Conservation (phyloP, 1,140 invertebrate genomes). For the silkworm (Bombyx mori) region DNA sequence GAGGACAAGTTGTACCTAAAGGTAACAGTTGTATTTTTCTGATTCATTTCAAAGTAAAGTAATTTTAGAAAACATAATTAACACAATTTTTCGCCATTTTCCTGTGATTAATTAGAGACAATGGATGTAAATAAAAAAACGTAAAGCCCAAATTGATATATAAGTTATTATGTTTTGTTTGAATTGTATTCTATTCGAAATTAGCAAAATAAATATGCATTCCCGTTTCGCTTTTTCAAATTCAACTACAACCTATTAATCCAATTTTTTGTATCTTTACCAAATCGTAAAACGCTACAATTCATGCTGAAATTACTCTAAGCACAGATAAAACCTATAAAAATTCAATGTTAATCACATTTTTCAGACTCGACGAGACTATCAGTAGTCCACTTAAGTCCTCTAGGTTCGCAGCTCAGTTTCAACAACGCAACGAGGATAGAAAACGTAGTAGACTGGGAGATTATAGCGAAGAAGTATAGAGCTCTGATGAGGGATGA, state of each 20-base stretch:
- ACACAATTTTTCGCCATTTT: too few relatives aligned
- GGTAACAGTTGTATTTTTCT: constrained; percentile 35
- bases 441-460: constrained; percentile 94
- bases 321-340: too few relatives aligned
- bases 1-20: constrained; percentile 84
- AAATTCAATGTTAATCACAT: too few relatives aligned
- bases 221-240: background rate
- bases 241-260: background rate
- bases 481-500: constrained; percentile 81
- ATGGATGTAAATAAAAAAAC: background rate
- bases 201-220: too few relatives aligned
- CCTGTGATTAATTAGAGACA: too few relatives aligned
- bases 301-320: background rate
- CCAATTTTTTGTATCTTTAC: background rate
- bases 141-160: background rate
- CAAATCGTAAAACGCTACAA: background rate
- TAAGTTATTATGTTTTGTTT: too few relatives aligned
- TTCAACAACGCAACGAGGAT: constrained; percentile 84
- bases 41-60: too few relatives aligned
- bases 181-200: too few relatives aligned
- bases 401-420: constrained; percentile 85
- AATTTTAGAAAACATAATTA: too few relatives aligned
- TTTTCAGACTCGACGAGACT: constrained; percentile 79
- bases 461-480: constrained; percentile 90
- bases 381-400: constrained; percentile 83